Base-by-base conservation (phyloP, 2,113 vertebrate genomes). In the Beaufortia kweichowensis region DNA sequence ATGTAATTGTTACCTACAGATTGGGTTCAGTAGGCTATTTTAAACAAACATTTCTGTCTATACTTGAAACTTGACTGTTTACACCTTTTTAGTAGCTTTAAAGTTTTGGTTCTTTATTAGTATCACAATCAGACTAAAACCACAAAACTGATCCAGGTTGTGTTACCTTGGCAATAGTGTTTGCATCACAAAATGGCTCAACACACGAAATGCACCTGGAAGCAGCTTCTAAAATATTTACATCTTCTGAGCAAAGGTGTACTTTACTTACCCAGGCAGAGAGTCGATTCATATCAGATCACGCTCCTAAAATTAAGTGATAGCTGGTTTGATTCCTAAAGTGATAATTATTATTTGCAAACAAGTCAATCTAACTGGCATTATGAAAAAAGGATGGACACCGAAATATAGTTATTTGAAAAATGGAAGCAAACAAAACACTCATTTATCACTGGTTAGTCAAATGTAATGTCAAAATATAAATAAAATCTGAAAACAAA, bases 141-240 rank as follows among this genome's bases (percentile, higher is more conserved):
- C 39, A 69, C 35, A 61, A 1, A 33, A 61, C 29, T 69, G 28
- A 69, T 55, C 48, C 26, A 14, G 31, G 28, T 55, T 55, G 21
- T 50, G 48, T 35, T 33, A 15, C 19, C 48, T 23, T 69, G 31
- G 21, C 66, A 69, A 4, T 29, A 55, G 55, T 65, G 31, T 77
- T 77, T 75, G 59, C 75, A 50, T 70, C 53, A 80, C 75, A 72
- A 46, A 33, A n/a, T 26, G 43, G 46, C 23, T 65, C 19, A 64
- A 39, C 24, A 66, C 59, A 72, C 10, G 59, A 59, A 69, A 73
- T 48, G 26, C 43, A 26, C 64, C 63, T 77, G 59, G 73, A 61
- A 61, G 53, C 39, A 71, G 29, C 35, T 15, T 50, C 53, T 76
- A 21, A 83, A 83, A 76, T 76, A 79, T 74, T 29, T 29, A 73